Base-by-base conservation (phyloP, 2,113 vertebrate species). In the Anser brachyrhynchus region DNA sequence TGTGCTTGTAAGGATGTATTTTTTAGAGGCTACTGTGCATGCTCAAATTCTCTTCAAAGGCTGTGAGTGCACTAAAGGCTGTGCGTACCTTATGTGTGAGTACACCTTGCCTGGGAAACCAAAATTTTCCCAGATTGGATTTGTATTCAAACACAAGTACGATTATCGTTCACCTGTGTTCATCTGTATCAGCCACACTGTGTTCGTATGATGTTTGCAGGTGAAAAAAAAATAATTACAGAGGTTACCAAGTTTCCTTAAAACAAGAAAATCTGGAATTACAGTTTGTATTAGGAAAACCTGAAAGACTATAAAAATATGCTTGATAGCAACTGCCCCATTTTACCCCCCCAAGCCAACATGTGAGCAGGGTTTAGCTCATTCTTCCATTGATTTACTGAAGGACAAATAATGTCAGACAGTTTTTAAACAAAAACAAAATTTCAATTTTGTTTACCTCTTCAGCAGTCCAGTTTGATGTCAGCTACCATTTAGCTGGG, bases 371-470 rank as follows among this genome's bases (percentile, higher is more conserved):
- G 57, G 43, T 87, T 96, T 92, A 95, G 84, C 85, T 96, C 86
- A 85, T 90, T 54, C 51, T 95, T 72, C 49, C 93, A 97, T 95
- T 97, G 96, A 97, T 96, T 91, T 77, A 93, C 79, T 95, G 95
- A 97, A 98, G 97, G 96, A 97, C 94, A 98, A 97, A 98, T 97
- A 96, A 97, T 96, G 96, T 97, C 97, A 97, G 95, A 87, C 87
- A 80, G 64, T 83, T 97, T 97, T 98, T 97, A 95, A 84, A 95
- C 54, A 96, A 92, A 81, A 96, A 93, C 89, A 92, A 95, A 93
- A 95, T 93, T 97, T 97, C 92, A 95, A 94, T 97, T 98, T 97
- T 98, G 96, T 98, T 98, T 97, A 97, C 94, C 92, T 97, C 92
- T 95, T 96, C 85, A 97, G 87, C 79, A 97, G 76, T 97, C 94